phyloP scores from a whole-genome alignment of 64 coral and sea anemone species.

The Astreopora myriophthalma region DNA sequence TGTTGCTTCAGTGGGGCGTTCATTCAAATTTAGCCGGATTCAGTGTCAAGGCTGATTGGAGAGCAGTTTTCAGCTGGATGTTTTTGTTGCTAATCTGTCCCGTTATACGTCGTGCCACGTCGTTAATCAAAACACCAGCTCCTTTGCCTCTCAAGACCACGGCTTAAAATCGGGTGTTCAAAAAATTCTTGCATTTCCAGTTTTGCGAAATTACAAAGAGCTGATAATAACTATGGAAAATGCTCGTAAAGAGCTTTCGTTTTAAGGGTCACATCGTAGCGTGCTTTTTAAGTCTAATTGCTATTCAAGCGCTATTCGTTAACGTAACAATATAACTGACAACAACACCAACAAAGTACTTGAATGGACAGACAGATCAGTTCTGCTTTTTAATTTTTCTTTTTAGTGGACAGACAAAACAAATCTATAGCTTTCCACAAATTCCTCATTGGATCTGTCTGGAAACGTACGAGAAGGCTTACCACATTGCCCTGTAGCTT shows the following conservation, averaged over 20 bases:
- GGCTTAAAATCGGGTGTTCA: not conserved
- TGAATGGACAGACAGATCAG: not conserved
- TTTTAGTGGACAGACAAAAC: not conserved
- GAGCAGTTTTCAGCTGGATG: not conserved
- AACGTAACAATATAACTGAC: not conserved
- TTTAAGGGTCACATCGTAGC: not conserved
- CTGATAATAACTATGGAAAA: not conserved
- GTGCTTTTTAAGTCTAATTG: not conserved
- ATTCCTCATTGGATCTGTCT: too few relatives aligned
- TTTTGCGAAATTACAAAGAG: not conserved
- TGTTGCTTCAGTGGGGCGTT: not conserved
- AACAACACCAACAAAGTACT: not conserved
- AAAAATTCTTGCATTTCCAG: not conserved
- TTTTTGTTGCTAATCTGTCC: not conserved
- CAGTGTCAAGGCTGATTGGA: too few relatives aligned
- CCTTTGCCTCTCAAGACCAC: not conserved
- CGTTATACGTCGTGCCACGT: not conserved
- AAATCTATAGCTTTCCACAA: not conserved
- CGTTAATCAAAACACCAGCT: not conserved
- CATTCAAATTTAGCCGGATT: too few relatives aligned
- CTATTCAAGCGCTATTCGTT: not conserved
- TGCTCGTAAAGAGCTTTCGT: not conserved
- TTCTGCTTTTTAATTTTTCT: not conserved
- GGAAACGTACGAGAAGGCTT: too few relatives aligned
- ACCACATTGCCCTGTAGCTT: too few relatives aligned